Evolutionary conservation across 2,113 vertebrate species (phyloP), one percentile per base, ranked within the genome.

Genomic region (Rhinichthys klamathensis): DNA sequence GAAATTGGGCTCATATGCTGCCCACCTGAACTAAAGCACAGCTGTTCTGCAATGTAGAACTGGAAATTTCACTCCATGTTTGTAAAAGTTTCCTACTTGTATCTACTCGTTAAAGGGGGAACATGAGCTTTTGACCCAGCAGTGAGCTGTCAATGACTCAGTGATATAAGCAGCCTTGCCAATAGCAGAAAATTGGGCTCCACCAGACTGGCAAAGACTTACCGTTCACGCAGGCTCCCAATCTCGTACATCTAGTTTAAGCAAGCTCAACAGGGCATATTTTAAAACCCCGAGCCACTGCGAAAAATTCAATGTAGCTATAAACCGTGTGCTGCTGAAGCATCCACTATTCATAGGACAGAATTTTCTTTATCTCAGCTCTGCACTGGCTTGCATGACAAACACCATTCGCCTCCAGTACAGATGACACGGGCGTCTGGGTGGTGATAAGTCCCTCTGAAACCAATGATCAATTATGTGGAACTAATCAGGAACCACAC

Each of bases 391-490:
- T 81, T 81, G 80, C 38, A 67, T 49, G 60, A 32, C 80, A 81
- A 69, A 32, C 80, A 23, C 61, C 80, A 81, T 46, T 81, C 44
- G 63, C 44, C 80, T 81, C 80, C 80, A 49, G 63, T 30, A 51
- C 27, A 51, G 80, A 81, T 81, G 80, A 81, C 80, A 81, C 18
- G 6, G 61, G 61, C 27, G 10, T 81, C 60, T 81, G 18, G 25
- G 61, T 81, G 61, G 27, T 81, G 80, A 69, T 69, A 81, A 67
- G 80, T 81, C 80, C 80, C 80, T 81, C 25, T 81, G 61, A 69
- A 81, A 81, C 80, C 80, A 51, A 81, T 81, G 80, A 81, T 51
- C 61, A 81, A 81, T 81, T 81, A 69, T 69, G 80, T 54, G 80
- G 80, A 69, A 81, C 79, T 67, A 67, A 81, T 67, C 61, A 67